A percentile compares a stretch with the other conserved stretches of the same genome.
These are phyloP conservation scores for Cryptotermes secundus DNA, from an alignment of 1,140 invertebrate species.

Conservation along the genomic window DNA sequence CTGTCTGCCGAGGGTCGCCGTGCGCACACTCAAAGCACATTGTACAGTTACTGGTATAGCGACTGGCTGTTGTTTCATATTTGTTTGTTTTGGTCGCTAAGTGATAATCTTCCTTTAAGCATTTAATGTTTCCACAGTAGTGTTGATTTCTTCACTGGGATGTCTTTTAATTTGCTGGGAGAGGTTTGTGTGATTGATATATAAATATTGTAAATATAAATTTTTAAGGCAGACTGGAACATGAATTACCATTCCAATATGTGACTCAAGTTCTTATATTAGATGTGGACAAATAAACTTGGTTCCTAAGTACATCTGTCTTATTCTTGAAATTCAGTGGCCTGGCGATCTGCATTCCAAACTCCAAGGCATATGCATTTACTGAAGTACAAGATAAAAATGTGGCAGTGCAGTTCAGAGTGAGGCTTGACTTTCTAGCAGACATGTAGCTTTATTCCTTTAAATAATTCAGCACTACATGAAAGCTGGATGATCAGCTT, in stretches of 20 bases:
- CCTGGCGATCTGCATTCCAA: no score
- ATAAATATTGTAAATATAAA: constrained; percentile 21
- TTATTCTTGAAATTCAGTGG: background rate
- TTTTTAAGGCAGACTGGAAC: background rate
- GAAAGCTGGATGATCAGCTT: no score
- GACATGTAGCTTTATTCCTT: no score
- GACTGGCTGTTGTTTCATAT: background rate
- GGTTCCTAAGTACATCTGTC: background rate
- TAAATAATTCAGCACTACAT: no score
- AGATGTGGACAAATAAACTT: constrained; percentile 18
- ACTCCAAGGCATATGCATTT: no score
- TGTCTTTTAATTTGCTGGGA: background rate
- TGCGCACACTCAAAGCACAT: background rate
- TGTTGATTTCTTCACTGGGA: background rate
- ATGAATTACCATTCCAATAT: background rate
- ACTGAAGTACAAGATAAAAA: no score
- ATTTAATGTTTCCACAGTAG: background rate
- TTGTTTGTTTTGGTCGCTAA: background rate
- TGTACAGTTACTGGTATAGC: background rate
- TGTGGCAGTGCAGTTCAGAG: no score
- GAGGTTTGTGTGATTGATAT: background rate
- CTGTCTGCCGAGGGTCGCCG: background rate
- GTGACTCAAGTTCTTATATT: background rate
- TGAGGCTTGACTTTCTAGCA: no score
- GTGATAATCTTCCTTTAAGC: constrained; percentile 4